Conservation (phyloP, 2,113 vertebrate genomes). For the Pelecanus crispus region DNA sequence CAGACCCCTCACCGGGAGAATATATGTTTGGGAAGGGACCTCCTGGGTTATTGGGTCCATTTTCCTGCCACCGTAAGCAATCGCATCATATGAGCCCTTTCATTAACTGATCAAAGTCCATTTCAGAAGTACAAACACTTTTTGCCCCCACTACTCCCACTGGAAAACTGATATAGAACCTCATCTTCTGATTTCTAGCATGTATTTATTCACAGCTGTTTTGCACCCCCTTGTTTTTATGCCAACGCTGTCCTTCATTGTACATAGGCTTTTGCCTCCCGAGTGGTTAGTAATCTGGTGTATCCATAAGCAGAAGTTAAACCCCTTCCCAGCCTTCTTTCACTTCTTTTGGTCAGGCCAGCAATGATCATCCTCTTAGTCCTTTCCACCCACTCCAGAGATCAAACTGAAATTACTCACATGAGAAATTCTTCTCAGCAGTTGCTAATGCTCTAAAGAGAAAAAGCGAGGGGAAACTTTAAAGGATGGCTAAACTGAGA, state of each 20-base stretch:
- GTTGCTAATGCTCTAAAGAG: not conserved
- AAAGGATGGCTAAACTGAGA: not conserved
- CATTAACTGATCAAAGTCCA: not conserved
- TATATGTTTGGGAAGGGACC: not conserved
- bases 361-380: not conserved
- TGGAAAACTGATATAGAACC: not conserved
- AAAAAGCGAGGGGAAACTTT: not conserved
- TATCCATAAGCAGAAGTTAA: not conserved
- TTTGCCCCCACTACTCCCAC: not conserved
- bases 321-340: not conserved
- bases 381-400: not conserved
- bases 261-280: not conserved
- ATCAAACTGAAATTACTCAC: not conserved
- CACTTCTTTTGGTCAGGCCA: not conserved
- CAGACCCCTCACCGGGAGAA: not conserved
- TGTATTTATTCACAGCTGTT: constrained; percentile 6
- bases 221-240: not conserved
- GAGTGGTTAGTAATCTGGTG: not conserved
- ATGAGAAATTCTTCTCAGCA: not conserved
- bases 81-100: not conserved
- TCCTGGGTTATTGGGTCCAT: not conserved
- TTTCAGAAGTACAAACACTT: not conserved
- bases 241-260: not conserved
- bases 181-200: not conserved
- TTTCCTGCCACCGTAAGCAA: not conserved